Base-by-base conservation (phyloP, 2,113 vertebrate species). In the Amphiprion ocellaris region DNA sequence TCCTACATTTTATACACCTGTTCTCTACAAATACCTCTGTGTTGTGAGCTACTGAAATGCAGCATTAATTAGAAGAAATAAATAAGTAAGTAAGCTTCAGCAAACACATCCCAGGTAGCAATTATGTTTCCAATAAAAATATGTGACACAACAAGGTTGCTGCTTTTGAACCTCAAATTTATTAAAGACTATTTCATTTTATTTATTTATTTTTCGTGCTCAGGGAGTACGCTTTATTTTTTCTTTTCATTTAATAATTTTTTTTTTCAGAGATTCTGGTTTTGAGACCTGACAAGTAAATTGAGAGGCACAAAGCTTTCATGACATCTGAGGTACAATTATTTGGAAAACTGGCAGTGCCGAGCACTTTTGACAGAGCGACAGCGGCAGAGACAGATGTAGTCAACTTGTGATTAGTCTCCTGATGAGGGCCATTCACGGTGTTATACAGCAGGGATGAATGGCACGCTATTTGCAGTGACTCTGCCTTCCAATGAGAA, bases 341-440 rank as follows among this genome's bases (percentile, higher is more conserved):
- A 53, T 73, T 74, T 85, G 71, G 67, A 86, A 86, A 89, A 83
- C 71, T 90, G 82, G 50, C 74, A 73, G 77, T 69, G 81, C 79
- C 61, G 74, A 30, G 26, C 19, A 7, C 88, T 89, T 92, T 74
- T 91, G 87, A 89, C 88, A 90, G 64, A 74, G 49, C 23, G 66
- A 69, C 85, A 59, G 66, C 71, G 53, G 68, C 44, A 77, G 67
- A 65, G 77, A 88, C 84, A 83, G 82, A 90, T 84, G 84, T 79
- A 87, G 84, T 81, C 71, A 83, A 69, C 50, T 72, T 77, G 62
- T 79, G 85, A 89, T 89, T 87, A 86, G 66, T 84, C 75, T 90
- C 75, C 71, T 77, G 82, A 88, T 90, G 83, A 87, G 82, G 77
- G 73, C 76, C 84, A 92, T 86, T 91, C 87, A 87, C 30, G 75